phyloP scores from a whole-genome alignment of 2,888 invertebrate species.

The Diplolepis rosae region DNA sequence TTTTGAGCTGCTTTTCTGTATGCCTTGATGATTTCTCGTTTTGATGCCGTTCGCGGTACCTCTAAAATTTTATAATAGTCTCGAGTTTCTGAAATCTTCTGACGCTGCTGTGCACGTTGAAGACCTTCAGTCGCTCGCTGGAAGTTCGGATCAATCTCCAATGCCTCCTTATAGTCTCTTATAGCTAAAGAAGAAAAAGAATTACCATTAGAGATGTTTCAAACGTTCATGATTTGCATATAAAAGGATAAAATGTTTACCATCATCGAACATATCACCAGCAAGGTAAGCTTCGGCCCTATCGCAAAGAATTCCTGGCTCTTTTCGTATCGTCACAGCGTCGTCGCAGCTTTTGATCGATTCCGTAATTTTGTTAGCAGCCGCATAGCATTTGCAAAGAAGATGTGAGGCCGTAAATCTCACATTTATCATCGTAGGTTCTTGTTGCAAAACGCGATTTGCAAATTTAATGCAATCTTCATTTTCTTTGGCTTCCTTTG shows the following conservation, averaged over 20 bases:
- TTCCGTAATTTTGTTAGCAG: conserved; percentile 82
- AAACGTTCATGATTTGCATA: background rate
- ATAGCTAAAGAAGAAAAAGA: conserved; percentile 80
- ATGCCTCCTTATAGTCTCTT: conserved; percentile 88
- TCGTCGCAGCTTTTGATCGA: conserved; percentile 86
- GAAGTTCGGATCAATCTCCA: conserved; percentile 86
- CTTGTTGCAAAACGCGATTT: conserved; percentile 80
- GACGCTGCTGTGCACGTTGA: conserved; percentile 89
- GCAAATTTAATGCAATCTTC: conserved; percentile 82
- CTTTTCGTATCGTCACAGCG: conserved; percentile 85
- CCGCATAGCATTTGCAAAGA: conserved; percentile 86
- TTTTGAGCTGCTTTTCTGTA: conserved; percentile 97
- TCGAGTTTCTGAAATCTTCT: conserved; percentile 92
- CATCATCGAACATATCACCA: conserved; percentile 94
- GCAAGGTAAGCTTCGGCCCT: conserved; percentile 93
- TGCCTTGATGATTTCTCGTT: conserved; percentile 95
- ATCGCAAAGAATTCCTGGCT: conserved; percentile 89
- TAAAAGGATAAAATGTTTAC: conserved; percentile 68
- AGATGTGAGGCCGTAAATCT: conserved; percentile 84
- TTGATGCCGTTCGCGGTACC: conserved; percentile 91
- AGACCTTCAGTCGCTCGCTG: conserved; percentile 92
- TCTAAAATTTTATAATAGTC: conserved; percentile 98
- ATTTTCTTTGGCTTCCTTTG: conserved; percentile 79
- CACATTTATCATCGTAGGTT: conserved; percentile 82
- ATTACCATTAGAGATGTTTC: background rate